Evolutionary conservation across 2,888 invertebrate species (phyloP).

Genomic region (Acanthosepion pharaonis): DNA sequence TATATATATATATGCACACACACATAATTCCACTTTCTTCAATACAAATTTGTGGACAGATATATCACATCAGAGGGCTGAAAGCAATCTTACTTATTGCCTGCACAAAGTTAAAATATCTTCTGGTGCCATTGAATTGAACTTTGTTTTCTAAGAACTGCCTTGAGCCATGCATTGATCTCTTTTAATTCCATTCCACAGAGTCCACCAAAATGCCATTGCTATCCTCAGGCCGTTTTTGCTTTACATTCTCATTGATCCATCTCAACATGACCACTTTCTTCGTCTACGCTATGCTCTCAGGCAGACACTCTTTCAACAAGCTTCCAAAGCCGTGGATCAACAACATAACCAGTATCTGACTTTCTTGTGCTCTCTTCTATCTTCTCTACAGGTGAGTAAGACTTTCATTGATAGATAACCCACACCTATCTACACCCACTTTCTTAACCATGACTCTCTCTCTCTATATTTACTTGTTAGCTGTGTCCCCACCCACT

Average conservation of each 20-base stretch:
- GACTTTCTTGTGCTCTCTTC: background rate
- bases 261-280: background rate
- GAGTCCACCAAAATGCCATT: slow-evolving; percentile 14
- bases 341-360: background rate
- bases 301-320: slow-evolving; percentile 34
- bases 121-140: background rate
- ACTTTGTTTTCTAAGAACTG: background rate
- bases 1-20: too few species aligned
- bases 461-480: too few species aligned
- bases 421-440: too few species aligned
- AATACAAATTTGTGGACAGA: too few species aligned
- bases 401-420: too few species aligned
- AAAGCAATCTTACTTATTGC: too few species aligned
- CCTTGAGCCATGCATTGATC: background rate
- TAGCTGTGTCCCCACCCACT: too few species aligned
- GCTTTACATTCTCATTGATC: slow-evolving; percentile 17
- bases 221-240: slow-evolving; percentile 38
- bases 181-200: background rate
- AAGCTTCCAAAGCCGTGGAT: background rate
- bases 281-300: slow-evolving; percentile 24
- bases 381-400: slow-evolving; percentile 37
- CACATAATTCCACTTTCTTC: too few species aligned
- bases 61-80: too few species aligned
- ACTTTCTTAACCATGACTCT: too few species aligned
- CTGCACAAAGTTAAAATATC: too few species aligned